Conservation (phyloP, 2,113 vertebrate genomes). For the Aegithalos caudatus region DNA sequence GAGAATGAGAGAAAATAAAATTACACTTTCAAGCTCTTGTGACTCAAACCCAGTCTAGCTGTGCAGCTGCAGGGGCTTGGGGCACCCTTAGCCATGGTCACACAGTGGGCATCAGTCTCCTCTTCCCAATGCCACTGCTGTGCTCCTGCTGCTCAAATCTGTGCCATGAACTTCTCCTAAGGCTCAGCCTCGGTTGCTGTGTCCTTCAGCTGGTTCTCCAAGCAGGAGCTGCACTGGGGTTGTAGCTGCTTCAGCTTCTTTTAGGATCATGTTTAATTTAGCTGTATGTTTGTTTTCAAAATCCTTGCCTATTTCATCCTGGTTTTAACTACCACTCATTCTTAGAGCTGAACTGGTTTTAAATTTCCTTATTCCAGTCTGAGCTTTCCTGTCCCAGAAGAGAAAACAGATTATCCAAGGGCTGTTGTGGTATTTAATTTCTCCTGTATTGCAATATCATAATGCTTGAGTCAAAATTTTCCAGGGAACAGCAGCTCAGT, state of each 20-base stretch:
- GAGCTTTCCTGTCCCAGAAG: not conserved
- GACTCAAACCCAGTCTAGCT: not conserved
- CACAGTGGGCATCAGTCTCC: accelerated
- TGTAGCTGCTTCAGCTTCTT: not conserved
- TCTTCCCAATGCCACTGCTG: not conserved
- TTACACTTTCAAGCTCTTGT: not conserved
- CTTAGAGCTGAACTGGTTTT: not conserved
- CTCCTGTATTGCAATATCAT: not conserved
- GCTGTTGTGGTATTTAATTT: not conserved
- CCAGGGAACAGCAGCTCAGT: not conserved
- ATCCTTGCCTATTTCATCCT: not conserved
- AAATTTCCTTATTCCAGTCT: not conserved
- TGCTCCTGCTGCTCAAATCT: not conserved
- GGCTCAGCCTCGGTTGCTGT: not conserved
- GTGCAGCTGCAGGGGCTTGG: not conserved
- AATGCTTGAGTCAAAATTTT: not conserved
- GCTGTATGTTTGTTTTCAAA: not conserved
- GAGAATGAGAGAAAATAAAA: conserved; percentile 16
- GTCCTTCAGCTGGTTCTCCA: accelerated
- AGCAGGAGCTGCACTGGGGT: not conserved
- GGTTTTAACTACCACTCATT: not conserved
- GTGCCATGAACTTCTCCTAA: not conserved
- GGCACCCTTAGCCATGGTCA: not conserved
- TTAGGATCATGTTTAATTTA: not conserved
- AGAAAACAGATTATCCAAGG: not conserved